Percentiles rank a stretch among this genome's conserved stretches.
These are phyloP conservation scores for Apamea anceps DNA, from an alignment of 2,888 invertebrate genomes.

Conservation along the genomic window DNA sequence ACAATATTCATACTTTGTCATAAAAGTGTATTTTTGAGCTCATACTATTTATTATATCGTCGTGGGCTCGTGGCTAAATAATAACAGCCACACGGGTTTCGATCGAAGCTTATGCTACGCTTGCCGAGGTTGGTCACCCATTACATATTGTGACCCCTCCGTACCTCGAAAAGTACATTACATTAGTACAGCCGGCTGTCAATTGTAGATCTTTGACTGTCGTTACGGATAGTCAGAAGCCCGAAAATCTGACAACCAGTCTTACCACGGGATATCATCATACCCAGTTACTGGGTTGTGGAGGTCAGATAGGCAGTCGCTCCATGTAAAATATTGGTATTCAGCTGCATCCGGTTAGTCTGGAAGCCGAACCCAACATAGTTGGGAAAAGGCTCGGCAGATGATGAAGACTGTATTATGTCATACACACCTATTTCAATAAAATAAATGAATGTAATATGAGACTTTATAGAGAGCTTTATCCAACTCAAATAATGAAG, in stretches of 20 bases:
- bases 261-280: neutral
- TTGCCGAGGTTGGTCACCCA: neutral
- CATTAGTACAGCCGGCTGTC: neutral
- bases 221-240: neutral
- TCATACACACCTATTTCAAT: neutral
- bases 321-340: too few relatives aligned
- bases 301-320: too few relatives aligned
- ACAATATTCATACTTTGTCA: neutral
- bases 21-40: neutral
- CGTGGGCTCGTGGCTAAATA: neutral
- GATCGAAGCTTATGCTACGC: neutral
- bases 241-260: neutral
- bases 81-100: too few relatives aligned
- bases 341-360: too few relatives aligned
- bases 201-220: neutral
- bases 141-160: neutral
- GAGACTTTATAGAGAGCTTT: constrained; percentile 1
- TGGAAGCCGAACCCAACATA: neutral
- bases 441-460: constrained; percentile 5
- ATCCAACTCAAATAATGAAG: neutral
- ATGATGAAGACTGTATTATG: neutral
- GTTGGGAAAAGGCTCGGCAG: neutral
- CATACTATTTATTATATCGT: neutral
- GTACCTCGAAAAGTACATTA: neutral
- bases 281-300: neutral